Evolutionary conservation across 2,113 vertebrate species (phyloP).

Genomic region (Indri indri): DNA sequence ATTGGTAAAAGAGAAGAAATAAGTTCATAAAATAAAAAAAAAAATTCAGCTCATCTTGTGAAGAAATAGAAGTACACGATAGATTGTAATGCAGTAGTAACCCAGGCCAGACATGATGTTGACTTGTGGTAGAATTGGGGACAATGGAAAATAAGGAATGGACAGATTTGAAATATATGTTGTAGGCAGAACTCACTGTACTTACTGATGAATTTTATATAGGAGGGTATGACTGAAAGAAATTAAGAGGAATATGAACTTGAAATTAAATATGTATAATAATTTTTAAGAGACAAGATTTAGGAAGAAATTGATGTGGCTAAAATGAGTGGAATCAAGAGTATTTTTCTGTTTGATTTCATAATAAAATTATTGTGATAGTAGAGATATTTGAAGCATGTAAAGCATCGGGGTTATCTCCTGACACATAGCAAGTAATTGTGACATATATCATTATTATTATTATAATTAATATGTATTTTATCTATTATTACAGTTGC

Average conservation of each 20-base stretch:
- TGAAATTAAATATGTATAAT: background rate
- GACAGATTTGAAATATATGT: background rate
- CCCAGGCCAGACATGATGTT: background rate
- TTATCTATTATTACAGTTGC: background rate
- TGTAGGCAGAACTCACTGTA: background rate
- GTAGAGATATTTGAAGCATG: background rate
- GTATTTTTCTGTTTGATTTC: background rate
- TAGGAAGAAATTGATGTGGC: background rate
- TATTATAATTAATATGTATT: background rate
- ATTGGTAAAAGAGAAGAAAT: background rate
- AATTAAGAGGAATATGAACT: background rate
- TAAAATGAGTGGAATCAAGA: background rate
- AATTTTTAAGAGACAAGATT: background rate
- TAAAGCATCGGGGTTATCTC: background rate
- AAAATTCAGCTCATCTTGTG: background rate
- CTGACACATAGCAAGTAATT: background rate
- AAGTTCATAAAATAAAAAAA: background rate
- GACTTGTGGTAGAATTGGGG: background rate
- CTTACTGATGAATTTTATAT: background rate
- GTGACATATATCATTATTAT: background rate
- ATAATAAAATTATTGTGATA: background rate
- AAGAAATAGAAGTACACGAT: background rate
- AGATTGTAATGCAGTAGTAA: background rate
- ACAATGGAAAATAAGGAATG: background rate
- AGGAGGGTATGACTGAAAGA: background rate